Conservation (phyloP, 2,888 invertebrate genomes). For the Tetrapedia diversipes region DNA sequence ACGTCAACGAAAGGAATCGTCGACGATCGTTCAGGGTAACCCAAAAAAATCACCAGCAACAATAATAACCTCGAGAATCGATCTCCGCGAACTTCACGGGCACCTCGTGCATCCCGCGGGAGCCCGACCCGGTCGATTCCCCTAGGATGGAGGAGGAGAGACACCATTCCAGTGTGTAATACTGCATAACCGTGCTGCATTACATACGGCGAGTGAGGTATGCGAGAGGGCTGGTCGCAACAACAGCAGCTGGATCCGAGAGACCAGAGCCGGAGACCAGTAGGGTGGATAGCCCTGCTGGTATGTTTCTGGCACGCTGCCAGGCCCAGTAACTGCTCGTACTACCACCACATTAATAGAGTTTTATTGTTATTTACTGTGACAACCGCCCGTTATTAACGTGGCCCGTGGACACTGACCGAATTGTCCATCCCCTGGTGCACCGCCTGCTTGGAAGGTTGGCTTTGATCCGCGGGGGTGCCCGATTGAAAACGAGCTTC, state of each 20-base stretch:
- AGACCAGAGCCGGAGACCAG: constrained; percentile 45
- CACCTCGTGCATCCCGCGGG: constrained; percentile 56
- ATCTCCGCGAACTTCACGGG: constrained; percentile 50
- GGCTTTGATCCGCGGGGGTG: constrained; percentile 36
- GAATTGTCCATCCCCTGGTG: constrained; percentile 50
- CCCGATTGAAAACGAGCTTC: not conserved
- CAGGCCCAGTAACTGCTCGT: constrained; percentile 76
- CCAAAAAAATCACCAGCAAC: too few relatives aligned
- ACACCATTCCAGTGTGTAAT: constrained; percentile 70
- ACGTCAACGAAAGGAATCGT: too few relatives aligned
- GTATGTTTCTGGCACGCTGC: constrained; percentile 76
- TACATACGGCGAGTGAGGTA: constrained; percentile 68
- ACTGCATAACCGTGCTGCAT: constrained; percentile 74
- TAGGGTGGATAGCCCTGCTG: constrained; percentile 75
- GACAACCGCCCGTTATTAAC: constrained; percentile 70
- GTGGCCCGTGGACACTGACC: constrained; percentile 49
- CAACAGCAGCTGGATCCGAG: constrained; percentile 48
- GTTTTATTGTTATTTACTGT: constrained; percentile 83
- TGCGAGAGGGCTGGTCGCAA: constrained; percentile 55
- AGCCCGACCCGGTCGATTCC: constrained; percentile 62
- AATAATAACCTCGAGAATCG: too few relatives aligned
- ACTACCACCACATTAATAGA: constrained; percentile 81
- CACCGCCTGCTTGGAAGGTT: constrained; percentile 28
- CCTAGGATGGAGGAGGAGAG: constrained; percentile 39
- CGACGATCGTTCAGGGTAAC: too few relatives aligned